A percentile compares a stretch with the other conserved stretches of the same genome.
These are phyloP conservation scores for Hycleus cichorii DNA, from an alignment of 1,140 invertebrate genomes.

Conservation along the genomic window DNA sequence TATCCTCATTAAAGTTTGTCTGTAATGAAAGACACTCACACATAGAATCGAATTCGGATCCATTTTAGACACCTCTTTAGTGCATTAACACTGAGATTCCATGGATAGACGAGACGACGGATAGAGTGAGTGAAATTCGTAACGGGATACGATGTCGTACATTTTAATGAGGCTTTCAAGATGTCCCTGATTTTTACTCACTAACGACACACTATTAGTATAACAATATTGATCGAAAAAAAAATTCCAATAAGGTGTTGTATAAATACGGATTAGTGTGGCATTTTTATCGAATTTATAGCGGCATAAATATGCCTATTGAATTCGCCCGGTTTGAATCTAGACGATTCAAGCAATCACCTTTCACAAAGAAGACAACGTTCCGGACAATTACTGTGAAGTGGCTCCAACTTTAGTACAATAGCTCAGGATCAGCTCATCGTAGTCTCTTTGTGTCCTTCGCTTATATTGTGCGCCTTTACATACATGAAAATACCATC, in stretches of 20 bases:
- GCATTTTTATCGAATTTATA: neutral
- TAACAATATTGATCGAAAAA: neutral
- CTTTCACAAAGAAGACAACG: slow-evolving; percentile 29
- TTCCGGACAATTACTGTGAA: slow-evolving; percentile 29
- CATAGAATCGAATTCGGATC: too few relatives aligned
- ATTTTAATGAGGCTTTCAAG: too few relatives aligned
- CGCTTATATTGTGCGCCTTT: neutral
- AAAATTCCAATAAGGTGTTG: neutral
- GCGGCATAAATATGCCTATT: slow-evolving; percentile 22
- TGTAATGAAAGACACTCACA: too few relatives aligned
- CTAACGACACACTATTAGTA: too few relatives aligned
- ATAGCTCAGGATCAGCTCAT: slow-evolving; percentile 6
- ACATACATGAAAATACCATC: too few relatives aligned
- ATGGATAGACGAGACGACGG: neutral
- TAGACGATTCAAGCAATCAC: slow-evolving; percentile 19
- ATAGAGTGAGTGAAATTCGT: neutral
- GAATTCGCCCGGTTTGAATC: slow-evolving; percentile 21
- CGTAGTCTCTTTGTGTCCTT: slow-evolving; percentile 7
- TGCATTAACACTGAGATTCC: neutral
- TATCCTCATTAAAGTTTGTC: too few relatives aligned
- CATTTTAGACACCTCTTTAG: slow-evolving; percentile 6
- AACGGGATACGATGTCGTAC: neutral
- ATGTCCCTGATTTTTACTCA: too few relatives aligned
- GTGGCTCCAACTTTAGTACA: slow-evolving; percentile 16
- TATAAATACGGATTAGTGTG: neutral